phyloP scores from a whole-genome alignment of 35 echinoderm and acorn worm species.

The Patiria miniata region DNA sequence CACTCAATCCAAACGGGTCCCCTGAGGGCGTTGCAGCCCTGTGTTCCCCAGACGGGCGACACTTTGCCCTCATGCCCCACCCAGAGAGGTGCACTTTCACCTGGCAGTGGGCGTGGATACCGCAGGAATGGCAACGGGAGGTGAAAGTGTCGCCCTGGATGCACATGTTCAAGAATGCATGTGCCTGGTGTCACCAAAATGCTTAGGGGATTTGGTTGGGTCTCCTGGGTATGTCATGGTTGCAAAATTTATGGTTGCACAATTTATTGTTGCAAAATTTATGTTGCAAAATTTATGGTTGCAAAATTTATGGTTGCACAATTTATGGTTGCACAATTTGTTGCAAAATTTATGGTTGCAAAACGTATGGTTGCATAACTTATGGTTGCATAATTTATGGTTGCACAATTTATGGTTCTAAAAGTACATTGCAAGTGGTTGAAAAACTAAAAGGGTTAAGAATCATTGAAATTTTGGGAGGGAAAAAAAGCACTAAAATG shows the following conservation, averaged over 20 bases:
- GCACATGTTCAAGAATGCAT: conserved; percentile 97
- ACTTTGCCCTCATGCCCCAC: conserved; percentile 96
- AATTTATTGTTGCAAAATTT: background rate
- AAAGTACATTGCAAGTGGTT: too few species aligned
- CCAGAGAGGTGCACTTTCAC: conserved; percentile 81
- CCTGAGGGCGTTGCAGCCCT: conserved; percentile 89
- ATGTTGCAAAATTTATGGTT: too few species aligned
- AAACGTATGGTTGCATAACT: background rate
- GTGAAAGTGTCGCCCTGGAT: conserved; percentile 90
- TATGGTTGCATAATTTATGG: too few species aligned
- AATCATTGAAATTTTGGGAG: too few species aligned
- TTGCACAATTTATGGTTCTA: too few species aligned
- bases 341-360: background rate
- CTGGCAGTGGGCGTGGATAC: conserved; percentile 99
- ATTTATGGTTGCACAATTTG: background rate
- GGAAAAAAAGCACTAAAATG: too few species aligned
- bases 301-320: background rate
- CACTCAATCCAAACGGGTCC: conserved; percentile 94
- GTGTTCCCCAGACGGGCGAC: conserved; percentile 88
- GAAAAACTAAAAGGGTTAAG: too few species aligned
- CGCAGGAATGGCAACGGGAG: conserved; percentile 67
- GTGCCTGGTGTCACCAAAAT: conserved; percentile 85
- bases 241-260: background rate
- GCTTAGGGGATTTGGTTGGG: background rate
- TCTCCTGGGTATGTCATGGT: background rate